Percentiles rank a stretch among this genome's conserved stretches.
These are phyloP conservation scores for Heliopora coerulea DNA, from an alignment of 92 coral and sea anemone genomes.

Conservation along the genomic window DNA sequence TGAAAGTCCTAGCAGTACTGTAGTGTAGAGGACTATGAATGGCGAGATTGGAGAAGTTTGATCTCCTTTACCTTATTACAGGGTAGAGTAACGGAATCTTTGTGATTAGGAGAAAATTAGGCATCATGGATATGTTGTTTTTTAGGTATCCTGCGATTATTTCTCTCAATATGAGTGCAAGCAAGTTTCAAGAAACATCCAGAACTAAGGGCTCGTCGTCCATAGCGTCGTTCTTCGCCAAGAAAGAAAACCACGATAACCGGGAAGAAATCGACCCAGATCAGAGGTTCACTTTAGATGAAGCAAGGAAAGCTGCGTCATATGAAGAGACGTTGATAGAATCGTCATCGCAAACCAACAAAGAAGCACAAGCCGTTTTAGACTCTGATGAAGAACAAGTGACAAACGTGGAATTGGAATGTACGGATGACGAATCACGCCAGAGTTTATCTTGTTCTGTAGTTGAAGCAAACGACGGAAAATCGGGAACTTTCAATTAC, in stretches of 20 bases:
- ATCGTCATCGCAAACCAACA: too few species aligned
- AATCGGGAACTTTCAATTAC: constrained; percentile 39
- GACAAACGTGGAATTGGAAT: background rate
- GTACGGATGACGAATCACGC: background rate
- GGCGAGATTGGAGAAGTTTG: too few species aligned
- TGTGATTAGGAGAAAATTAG: too few species aligned
- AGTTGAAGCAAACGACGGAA: background rate
- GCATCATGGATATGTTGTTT: background rate
- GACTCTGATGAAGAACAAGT: background rate
- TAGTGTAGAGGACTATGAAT: too few species aligned
- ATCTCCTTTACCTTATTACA: too few species aligned
- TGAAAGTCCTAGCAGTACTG: too few species aligned
- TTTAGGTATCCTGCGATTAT: constrained; percentile 84
- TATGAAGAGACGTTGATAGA: too few species aligned
- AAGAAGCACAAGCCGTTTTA: background rate
- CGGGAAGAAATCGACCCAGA: background rate
- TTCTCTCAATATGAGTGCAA: constrained; percentile 66
- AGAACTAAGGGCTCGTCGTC: constrained; percentile 53
- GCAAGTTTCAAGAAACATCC: constrained; percentile 71
- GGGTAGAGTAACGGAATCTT: too few species aligned
- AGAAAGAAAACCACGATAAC: background rate
- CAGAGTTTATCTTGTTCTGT: background rate
- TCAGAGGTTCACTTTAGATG: background rate
- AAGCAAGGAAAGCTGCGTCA: background rate
- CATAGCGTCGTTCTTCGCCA: constrained; percentile 79